Evolutionary conservation across 1,140 invertebrate species (phyloP).

Genomic region (Caenorhabditis brenneri): DNA sequence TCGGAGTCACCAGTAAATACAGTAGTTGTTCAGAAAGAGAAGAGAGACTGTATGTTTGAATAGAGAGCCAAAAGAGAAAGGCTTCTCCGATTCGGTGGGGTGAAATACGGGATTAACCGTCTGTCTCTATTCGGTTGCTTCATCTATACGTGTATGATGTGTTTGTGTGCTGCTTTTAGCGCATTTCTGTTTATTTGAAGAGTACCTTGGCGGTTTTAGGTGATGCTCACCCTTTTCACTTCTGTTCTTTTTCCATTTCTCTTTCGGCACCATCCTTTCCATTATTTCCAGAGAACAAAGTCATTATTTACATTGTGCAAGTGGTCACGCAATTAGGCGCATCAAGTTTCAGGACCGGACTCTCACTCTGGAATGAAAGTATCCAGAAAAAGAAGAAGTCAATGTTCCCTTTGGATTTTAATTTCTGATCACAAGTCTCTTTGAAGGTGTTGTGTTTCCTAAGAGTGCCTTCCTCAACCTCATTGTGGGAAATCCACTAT

Average conservation of each 20-base stretch:
- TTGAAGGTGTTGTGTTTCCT: not conserved
- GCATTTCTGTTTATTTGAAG: constrained; percentile 37
- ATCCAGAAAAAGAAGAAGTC: constrained; percentile 28
- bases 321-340: constrained; percentile 37
- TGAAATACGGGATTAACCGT: constrained; percentile 42
- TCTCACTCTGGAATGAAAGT: not conserved
- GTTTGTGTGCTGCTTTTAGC: constrained; percentile 41
- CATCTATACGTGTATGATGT: not conserved
- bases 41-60: no score
- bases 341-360: constrained; percentile 18
- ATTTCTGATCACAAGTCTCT: not conserved
- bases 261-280: not conserved
- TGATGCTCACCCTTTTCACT: constrained; percentile 1
- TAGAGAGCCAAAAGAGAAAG: no score
- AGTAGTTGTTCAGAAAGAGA: constrained; percentile 7
- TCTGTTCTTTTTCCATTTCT: not conserved
- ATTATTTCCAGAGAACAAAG: not conserved
- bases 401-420: not conserved
- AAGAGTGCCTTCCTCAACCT: not conserved
- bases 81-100: not conserved
- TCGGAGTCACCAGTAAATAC: not conserved
- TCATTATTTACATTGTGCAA: constrained; percentile 28
- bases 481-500: not conserved
- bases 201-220: constrained; percentile 35
- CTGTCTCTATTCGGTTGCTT: not conserved